Base-by-base conservation (phyloP, 2,888 invertebrate species). In the Tinea trinotella region DNA sequence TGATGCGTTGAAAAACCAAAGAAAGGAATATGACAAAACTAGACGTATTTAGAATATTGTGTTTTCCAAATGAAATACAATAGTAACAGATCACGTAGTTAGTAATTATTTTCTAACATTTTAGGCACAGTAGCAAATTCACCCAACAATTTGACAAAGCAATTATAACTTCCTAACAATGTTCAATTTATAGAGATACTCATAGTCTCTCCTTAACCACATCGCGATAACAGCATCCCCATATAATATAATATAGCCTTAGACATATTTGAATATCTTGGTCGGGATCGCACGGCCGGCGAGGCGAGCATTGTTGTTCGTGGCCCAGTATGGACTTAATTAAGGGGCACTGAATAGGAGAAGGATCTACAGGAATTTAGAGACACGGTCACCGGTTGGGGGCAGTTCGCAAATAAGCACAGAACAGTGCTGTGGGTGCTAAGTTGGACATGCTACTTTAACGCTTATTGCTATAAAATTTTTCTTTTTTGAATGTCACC, bases 201-300 rank as follows among this genome's bases (percentile, higher is more conserved):
- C 17, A 19, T 46, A 46, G 18, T 19, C 46, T 46, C 17, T 46
- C n/a, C 40, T 40, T 50, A 52, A 53, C 53, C 53, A 22, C 40
- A 56, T 56, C 56, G 36, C 55, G 56, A 76, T 79, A 79, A 76
- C 75, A 67, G 72, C 13, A 62, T 65, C 57, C 62, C 70, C 74
- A 24, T 53, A 46, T 44, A 72, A 74, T 76, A 77, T 81, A 79
- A 77, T 78, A 76, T 72, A 68, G 76, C 76, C 74, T 77, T 76
- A 78, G 79, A 84, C 78, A 73, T 84, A 83, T 84, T 85, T 83
- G 83, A 85, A 85, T 85, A 85, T 85, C 84, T 81, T 73, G 70
- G 71, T 66, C 74, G 70, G 74, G 79, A 83, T 83, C 84, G 81
- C 70, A 67, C 67, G 67, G 48, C 50, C 46, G 30, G 52, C 24